A percentile compares a stretch with the other conserved stretches of the same genome.
phyloP scores from a whole-genome alignment of 1,140 invertebrate species.

The Glossosoma conforme region DNA sequence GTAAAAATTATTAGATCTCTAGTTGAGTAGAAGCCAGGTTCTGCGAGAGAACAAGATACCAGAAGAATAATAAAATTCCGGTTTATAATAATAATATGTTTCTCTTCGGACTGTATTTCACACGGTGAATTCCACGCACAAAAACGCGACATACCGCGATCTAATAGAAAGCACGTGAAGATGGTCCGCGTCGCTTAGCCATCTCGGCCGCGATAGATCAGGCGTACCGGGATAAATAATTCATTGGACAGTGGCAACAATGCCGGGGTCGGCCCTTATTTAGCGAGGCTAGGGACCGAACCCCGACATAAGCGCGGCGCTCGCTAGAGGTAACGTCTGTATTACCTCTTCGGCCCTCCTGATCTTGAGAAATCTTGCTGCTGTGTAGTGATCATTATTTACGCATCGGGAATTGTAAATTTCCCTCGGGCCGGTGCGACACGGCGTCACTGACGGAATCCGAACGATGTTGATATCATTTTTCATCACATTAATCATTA shows the following conservation, averaged over 20 bases:
- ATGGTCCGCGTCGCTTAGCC: not conserved
- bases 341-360: not conserved
- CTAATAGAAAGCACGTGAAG: slow-evolving; percentile 5
- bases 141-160: not conserved
- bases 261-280: slow-evolving; percentile 1
- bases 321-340: slow-evolving; percentile 10
- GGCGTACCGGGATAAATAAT: slow-evolving; percentile 3
- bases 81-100: too few species aligned
- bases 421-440: not conserved
- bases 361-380: slow-evolving; percentile 1
- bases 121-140: too few species aligned
- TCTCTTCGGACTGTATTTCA: too few species aligned
- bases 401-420: slow-evolving; percentile 7
- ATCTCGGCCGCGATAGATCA: not conserved
- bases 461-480: too few species aligned
- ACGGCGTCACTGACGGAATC: too few species aligned
- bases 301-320: too few species aligned
- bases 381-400: slow-evolving; percentile 2
- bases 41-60: too few species aligned
- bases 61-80: too few species aligned
- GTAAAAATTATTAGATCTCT: too few species aligned
- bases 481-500: too few species aligned
- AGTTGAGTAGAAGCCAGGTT: too few species aligned
- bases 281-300: too few species aligned
- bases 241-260: slow-evolving; percentile 1